These are phyloP conservation scores for Buathra laborator DNA, from an alignment of 2,888 invertebrate species.

Conservation along the genomic window DNA sequence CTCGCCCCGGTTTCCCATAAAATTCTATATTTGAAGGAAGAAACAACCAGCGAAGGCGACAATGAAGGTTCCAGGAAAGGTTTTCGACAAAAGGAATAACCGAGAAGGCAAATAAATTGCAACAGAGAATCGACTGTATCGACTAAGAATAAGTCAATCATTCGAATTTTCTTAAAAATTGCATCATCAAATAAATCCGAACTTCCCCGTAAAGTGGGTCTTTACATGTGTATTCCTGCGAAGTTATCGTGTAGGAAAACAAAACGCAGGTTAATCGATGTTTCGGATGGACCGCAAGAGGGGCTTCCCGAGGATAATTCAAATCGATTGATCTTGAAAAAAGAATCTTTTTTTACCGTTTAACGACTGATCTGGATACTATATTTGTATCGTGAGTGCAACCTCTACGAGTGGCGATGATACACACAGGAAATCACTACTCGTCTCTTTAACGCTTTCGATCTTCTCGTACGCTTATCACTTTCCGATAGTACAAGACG, in stretches of 20 bases:
- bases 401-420: not conserved
- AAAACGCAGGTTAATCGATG: not conserved
- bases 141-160: not conserved
- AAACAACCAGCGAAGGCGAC: not conserved
- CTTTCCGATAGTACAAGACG: too few relatives aligned
- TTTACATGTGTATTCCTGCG: not conserved
- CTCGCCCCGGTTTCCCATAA: too few relatives aligned
- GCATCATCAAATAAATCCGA: not conserved
- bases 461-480: too few relatives aligned
- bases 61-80: not conserved
- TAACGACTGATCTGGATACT: constrained; percentile 24
- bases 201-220: not conserved
- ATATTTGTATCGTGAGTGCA: not conserved
- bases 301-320: too few relatives aligned
- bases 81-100: constrained; percentile 1
- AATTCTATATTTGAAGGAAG: not conserved
- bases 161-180: constrained; percentile 18
- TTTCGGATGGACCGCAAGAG: not conserved
- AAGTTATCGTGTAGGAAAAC: not conserved
- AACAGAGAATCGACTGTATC: not conserved
- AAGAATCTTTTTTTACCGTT: too few relatives aligned
- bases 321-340: too few relatives aligned
- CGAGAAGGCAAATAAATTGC: not conserved
- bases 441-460: constrained; percentile 22
- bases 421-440: constrained; percentile 35